Percentiles rank a stretch among this genome's conserved stretches.
Conservation (phyloP, 2,113 vertebrate species). For the Gallinago jamesoni region DNA sequence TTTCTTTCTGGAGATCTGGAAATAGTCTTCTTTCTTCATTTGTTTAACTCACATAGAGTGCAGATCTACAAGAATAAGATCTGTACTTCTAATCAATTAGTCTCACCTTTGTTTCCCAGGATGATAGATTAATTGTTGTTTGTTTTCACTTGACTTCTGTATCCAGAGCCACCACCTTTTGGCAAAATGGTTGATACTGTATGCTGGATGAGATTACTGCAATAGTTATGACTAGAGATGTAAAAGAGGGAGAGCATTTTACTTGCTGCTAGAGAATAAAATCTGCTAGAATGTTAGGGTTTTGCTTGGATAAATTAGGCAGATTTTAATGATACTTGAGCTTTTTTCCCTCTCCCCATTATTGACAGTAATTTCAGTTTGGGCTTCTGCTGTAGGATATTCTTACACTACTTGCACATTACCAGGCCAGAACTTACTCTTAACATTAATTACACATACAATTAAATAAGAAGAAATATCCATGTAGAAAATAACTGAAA, state of each 20-base stretch:
- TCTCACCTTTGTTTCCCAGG: not conserved
- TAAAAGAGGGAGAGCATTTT: not conserved
- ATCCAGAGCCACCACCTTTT: not conserved
- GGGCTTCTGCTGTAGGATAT: not conserved
- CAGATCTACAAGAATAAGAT: not conserved
- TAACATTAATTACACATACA: not conserved
- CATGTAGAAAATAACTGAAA: not conserved
- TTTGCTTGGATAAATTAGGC: not conserved
- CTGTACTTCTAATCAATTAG: not conserved
- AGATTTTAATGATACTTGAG: not conserved
- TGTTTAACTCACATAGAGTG: not conserved
- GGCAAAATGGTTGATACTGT: not conserved
- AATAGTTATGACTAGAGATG: not conserved
- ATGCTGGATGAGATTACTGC: not conserved
- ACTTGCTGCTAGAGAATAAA: not conserved
- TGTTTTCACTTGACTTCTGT: not conserved
- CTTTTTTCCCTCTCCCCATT: accelerated
- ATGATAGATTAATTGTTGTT: not conserved
- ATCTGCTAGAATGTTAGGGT: not conserved
- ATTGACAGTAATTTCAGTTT: not conserved
- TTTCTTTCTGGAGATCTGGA: not conserved
- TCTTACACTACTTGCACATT: not conserved
- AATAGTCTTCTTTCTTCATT: not conserved
- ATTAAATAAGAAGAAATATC: not conserved
- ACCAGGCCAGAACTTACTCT: not conserved